Evolutionary conservation across 1,140 invertebrate genomes (phyloP), one percentile per base, ranked within the genome.

Genomic region (Macrostomum lignano): DNA sequence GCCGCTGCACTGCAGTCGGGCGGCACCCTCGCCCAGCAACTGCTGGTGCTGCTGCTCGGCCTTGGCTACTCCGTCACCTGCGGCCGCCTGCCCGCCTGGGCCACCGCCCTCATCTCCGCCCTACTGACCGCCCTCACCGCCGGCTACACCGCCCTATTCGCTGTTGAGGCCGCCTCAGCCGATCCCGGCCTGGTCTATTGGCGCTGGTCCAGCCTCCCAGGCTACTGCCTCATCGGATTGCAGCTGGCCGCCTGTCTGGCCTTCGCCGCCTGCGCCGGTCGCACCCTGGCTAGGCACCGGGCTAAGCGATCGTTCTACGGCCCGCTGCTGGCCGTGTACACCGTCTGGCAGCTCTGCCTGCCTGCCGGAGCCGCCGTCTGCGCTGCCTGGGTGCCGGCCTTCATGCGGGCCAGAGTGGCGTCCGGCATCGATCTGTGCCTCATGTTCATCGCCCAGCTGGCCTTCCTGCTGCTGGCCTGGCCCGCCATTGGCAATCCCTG

Each of bases 101-200:
- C 71, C 14, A 65, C 67, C 1, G 60, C 73, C 3, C 74, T 76
- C 55, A 55, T 78, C 10, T 70, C 68, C 3, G 58, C 73, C n/a
- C 74, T 84, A 48, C 70, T 76, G 62, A 69, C 67, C 33, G 51
- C 71, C 14, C 75, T 76, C 43, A 47, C 64, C 1, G 54, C 71
- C n/a, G 67, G 65, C 3, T 73, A 72, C 43, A 48, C 66, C 1
- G 55, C 66, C 0, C 60, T 82, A 1, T 76, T 77, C 45, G 63
- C 74, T 6, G 78, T 73, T 51, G 70, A 77, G 47, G 65, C 67
- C 40, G 58, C 68, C 52, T 65, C 67, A 15, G 82, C 82, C 51
- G 78, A 84, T 53, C 73, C 76, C 1, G 78, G 74, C 20, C 59
- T 72, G 50, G 76, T 86, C 0, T 51, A 82, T 1, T 84, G 84